These are phyloP conservation scores for Turnix velox DNA, from an alignment of 2,113 vertebrate genomes.

Conservation along the genomic window DNA sequence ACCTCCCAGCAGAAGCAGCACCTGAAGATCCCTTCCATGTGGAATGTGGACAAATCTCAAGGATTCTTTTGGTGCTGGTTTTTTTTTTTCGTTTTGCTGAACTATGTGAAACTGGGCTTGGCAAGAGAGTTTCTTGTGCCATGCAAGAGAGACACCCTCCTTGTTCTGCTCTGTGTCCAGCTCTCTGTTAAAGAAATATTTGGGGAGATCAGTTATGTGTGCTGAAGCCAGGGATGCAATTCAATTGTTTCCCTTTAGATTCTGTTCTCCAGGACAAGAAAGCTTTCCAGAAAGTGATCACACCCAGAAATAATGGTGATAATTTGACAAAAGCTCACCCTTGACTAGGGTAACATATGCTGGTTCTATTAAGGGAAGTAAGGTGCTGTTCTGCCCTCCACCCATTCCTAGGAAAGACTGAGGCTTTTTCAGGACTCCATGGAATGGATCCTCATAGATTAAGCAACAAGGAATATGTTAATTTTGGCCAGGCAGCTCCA, in stretches of 20 bases:
- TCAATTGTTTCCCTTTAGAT: neutral
- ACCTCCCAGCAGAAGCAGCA: neutral
- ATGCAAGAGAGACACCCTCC: neutral
- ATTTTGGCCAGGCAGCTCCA: neutral
- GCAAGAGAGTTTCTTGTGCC: fast-evolving
- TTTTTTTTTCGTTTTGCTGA: neutral
- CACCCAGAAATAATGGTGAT: neutral
- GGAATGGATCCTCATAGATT: neutral
- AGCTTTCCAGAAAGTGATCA: neutral
- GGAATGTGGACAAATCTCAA: neutral
- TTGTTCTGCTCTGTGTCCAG: neutral
- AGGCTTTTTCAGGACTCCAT: neutral
- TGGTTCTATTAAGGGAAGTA: neutral
- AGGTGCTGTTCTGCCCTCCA: neutral
- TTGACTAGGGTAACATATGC: neutral
- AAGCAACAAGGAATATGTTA: neutral
- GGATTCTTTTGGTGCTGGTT: neutral
- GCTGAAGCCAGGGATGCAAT: neutral
- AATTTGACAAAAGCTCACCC: neutral
- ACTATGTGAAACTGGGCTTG: neutral
- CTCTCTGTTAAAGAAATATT: neutral
- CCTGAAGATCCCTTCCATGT: fast-evolving
- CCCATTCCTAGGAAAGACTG: fast-evolving
- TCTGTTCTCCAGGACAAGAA: neutral
- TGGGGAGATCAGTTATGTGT: neutral